Conservation (phyloP, 35 echinoderm and acorn worm genomes). For the Chiridota heheva region DNA sequence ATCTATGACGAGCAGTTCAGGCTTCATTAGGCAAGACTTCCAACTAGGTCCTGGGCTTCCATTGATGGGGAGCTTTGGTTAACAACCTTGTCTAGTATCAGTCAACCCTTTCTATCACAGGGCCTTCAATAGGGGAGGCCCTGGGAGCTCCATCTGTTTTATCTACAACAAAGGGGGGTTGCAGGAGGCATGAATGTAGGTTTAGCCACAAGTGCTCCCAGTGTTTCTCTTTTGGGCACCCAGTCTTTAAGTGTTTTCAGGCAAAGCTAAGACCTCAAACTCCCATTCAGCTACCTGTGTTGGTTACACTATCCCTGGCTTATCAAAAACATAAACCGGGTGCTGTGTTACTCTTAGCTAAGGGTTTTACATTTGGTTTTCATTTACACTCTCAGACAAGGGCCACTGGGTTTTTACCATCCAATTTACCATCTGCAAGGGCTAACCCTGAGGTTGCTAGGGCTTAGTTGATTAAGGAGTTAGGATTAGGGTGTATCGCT, state of each 20-base stretch:
- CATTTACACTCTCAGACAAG: not conserved
- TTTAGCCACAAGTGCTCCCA: slow-evolving; percentile 3
- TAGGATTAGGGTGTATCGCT: slow-evolving; percentile 3
- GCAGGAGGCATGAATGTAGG: not conserved
- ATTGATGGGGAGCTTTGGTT: slow-evolving; percentile 19
- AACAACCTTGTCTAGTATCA: not conserved
- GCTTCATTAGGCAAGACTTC: not conserved
- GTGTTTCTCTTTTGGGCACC: not conserved
- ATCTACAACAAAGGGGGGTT: no score
- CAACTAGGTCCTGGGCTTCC: not conserved
- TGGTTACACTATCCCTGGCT: not conserved
- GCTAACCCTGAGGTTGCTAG: not conserved
- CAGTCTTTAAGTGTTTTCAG: not conserved
- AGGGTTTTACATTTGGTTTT: slow-evolving; percentile 8
- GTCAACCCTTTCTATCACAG: not conserved
- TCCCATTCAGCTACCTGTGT: not conserved
- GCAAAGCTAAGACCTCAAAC: no score
- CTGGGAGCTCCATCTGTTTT: no score
- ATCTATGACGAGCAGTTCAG: slow-evolving; percentile 24
- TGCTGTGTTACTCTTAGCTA: not conserved
- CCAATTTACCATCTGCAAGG: slow-evolving; percentile 5
- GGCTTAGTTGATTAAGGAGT: not conserved
- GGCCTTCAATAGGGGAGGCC: slow-evolving; percentile 7
- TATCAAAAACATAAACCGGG: no score
- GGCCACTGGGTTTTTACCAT: not conserved